These are phyloP conservation scores for Himalopsyche phryganea DNA, from an alignment of 1,140 invertebrate genomes.

Conservation along the genomic window DNA sequence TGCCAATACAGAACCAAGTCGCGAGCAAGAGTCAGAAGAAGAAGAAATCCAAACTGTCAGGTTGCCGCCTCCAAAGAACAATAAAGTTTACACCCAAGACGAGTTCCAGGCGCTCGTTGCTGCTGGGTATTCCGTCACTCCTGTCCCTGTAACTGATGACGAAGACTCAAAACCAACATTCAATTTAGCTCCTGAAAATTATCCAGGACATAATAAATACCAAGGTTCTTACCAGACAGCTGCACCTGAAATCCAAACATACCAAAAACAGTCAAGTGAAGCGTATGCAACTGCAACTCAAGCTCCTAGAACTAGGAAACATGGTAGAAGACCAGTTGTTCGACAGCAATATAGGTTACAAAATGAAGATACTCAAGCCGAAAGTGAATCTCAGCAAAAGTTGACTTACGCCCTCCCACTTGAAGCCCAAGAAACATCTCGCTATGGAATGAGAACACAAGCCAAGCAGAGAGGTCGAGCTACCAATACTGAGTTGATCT, in stretches of 20 bases:
- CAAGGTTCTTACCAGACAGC: background rate
- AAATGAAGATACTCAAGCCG: conserved; percentile 10
- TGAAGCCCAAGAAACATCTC: conserved; percentile 14
- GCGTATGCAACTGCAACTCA: conserved; percentile 11
- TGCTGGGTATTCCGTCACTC: conserved; percentile 51
- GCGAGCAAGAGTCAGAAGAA: background rate
- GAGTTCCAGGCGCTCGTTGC: conserved; percentile 50
- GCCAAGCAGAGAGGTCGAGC: conserved; percentile 9
- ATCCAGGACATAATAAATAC: conserved; percentile 29
- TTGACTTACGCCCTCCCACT: conserved; percentile 10
- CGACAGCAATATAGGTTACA: conserved; percentile 15
- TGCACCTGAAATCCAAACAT: conserved; percentile 15
- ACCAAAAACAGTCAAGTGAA: conserved; percentile 25
- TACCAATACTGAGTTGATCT: conserved; percentile 1
- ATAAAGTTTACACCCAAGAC: conserved; percentile 51
- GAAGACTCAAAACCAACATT: conserved; percentile 26
- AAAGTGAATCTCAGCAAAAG: conserved; percentile 28
- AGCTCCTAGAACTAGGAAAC: conserved; percentile 28
- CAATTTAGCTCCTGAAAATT: conserved; percentile 29
- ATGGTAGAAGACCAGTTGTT: conserved; percentile 22
- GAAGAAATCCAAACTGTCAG: conserved; percentile 35
- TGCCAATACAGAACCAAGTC: conserved; percentile 30
- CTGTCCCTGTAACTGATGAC: conserved; percentile 45
- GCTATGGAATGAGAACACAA: conserved; percentile 29
- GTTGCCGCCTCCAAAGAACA: conserved; percentile 49